Evolutionary conservation across 2,113 vertebrate species (phyloP).

Genomic region (Equus przewalskii): DNA sequence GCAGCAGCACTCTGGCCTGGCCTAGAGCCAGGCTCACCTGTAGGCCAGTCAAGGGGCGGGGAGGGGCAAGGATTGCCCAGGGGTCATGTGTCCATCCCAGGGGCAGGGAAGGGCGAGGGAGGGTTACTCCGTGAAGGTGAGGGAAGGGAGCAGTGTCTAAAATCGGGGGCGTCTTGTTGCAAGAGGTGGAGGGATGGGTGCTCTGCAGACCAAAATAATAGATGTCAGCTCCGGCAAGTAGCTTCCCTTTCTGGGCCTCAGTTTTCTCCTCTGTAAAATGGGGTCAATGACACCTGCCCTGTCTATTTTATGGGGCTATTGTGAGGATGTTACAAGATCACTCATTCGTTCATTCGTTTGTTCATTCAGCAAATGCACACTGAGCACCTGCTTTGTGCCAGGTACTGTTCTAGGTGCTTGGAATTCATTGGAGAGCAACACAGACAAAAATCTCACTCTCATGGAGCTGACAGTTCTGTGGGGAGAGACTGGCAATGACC

Average conservation of each 20-base stretch:
- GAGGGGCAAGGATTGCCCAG: neutral
- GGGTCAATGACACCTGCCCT: neutral
- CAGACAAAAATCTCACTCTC: neutral
- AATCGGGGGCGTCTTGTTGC: neutral
- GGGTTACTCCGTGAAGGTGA: neutral
- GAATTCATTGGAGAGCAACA: neutral
- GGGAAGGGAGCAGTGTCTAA: neutral
- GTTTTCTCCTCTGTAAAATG: conserved; percentile 34
- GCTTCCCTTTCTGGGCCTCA: neutral
- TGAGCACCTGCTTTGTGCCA: neutral
- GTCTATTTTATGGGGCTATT: neutral
- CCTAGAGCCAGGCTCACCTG: neutral
- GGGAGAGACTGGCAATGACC: neutral
- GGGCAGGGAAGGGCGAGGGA: neutral
- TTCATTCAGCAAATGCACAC: neutral
- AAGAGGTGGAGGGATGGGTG: neutral
- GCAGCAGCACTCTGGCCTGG: neutral
- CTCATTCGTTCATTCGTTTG: neutral
- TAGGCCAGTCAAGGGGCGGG: neutral
- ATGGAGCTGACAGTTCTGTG: neutral
- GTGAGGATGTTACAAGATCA: neutral
- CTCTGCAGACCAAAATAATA: neutral
- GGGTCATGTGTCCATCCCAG: neutral
- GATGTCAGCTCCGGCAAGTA: neutral
- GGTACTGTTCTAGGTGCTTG: neutral